A percentile compares a stretch with the other conserved stretches of the same genome.
Conservation (phyloP, 2,888 invertebrate genomes). For the Elgonia sp. region DNA sequence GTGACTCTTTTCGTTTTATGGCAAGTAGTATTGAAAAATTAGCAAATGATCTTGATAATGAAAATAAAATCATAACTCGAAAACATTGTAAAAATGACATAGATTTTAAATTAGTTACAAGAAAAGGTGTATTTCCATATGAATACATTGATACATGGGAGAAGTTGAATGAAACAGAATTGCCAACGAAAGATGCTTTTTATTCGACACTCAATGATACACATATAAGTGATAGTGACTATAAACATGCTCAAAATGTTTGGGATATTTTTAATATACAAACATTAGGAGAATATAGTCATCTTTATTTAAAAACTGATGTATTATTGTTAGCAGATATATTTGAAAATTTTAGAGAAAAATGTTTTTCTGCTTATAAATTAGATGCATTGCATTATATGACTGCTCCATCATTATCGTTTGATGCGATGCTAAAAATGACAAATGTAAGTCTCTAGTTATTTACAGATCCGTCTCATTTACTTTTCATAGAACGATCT, state of each 20-base stretch:
- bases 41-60: slow-evolving; percentile 12
- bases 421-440: slow-evolving; percentile 28
- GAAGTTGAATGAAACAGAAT: slow-evolving; percentile 8
- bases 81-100: slow-evolving; percentile 13
- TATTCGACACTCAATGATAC: slow-evolving; percentile 32
- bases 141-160: slow-evolving; percentile 31
- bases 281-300: slow-evolving; percentile 5
- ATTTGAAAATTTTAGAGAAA: slow-evolving; percentile 39
- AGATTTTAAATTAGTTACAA: slow-evolving; percentile 43
- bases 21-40: slow-evolving; percentile 45
- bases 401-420: slow-evolving; percentile 34
- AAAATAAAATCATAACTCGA: slow-evolving; percentile 32
- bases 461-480: background rate
- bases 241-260: slow-evolving; percentile 19
- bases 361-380: background rate
- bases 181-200: slow-evolving; percentile 30
- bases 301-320: slow-evolving; percentile 17
- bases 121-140: slow-evolving; percentile 53
- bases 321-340: slow-evolving; percentile 28
- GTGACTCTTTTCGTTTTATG: slow-evolving; percentile 54
- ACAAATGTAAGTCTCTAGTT: background rate
- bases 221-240: slow-evolving; percentile 27
- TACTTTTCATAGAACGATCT: too few relatives aligned
- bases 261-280: slow-evolving; percentile 26
- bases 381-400: slow-evolving; percentile 2